Percentiles rank a stretch among this genome's conserved stretches.
Conservation (phyloP, 2,797 vertebrate species). For the Paedocypris micromegethes region DNA sequence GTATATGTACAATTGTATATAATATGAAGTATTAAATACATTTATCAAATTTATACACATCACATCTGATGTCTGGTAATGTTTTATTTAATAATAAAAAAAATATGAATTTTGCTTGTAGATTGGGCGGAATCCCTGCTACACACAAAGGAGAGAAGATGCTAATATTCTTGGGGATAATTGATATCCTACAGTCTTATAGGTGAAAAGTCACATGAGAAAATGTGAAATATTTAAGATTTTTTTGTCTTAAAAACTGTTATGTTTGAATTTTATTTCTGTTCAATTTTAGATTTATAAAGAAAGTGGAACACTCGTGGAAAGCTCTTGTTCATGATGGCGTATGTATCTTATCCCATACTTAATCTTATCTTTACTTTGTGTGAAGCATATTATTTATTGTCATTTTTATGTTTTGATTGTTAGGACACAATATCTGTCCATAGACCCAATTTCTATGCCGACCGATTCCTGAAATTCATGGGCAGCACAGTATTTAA, state of each 20-base stretch:
- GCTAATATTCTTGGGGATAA: slow-evolving; percentile 92
- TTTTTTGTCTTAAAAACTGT: neutral
- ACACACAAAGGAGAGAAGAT: slow-evolving; percentile 88
- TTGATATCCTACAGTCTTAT: slow-evolving; percentile 94
- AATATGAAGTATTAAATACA: neutral
- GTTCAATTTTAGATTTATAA: slow-evolving; percentile 77
- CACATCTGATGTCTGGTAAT: neutral
- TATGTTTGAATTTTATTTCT: neutral
- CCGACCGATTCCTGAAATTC: slow-evolving; percentile 91
- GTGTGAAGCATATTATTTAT: neutral
- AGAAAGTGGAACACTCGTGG: slow-evolving; percentile 96
- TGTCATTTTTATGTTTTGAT: slow-evolving; percentile 3
- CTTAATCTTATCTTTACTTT: neutral
- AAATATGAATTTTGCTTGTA: slow-evolving; percentile 49
- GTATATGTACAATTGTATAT: too few species aligned
- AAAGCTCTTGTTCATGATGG: slow-evolving; percentile 93
- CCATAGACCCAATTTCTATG: slow-evolving; percentile 90
- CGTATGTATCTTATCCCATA: slow-evolving; percentile 58
- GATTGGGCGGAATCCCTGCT: slow-evolving; percentile 93
- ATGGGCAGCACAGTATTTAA: slow-evolving; percentile 91
- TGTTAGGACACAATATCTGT: slow-evolving; percentile 89
- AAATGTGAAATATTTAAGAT: neutral
- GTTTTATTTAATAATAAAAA: neutral
- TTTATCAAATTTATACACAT: neutral
- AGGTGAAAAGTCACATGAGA: slow-evolving; percentile 63